A percentile compares a stretch with the other conserved stretches of the same genome.
Conservation (phyloP, 2,113 vertebrate genomes). For the Sturnira hondurensis region DNA sequence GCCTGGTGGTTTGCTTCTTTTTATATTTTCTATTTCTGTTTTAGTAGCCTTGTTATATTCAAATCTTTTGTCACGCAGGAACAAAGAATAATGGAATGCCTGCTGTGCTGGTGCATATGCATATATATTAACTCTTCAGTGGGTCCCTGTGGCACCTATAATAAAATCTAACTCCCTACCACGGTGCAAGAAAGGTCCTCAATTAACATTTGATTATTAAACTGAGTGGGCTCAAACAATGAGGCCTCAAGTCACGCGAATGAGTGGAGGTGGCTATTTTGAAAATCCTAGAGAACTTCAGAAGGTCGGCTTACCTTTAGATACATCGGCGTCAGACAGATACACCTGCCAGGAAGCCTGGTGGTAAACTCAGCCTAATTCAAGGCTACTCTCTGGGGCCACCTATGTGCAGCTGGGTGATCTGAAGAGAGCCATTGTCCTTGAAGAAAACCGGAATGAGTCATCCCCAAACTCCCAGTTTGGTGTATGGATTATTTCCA, state of each 20-base stretch:
- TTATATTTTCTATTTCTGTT: conserved; percentile 34
- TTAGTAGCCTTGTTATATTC: conserved; percentile 27
- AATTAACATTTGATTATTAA: neutral
- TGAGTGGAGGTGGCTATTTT: neutral
- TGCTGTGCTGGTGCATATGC: neutral
- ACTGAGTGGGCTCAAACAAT: neutral
- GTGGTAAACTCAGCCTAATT: neutral
- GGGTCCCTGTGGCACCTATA: neutral
- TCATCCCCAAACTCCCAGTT: neutral
- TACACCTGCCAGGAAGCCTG: neutral
- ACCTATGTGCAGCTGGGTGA: neutral
- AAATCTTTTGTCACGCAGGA: conserved; percentile 39
- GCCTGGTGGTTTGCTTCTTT: conserved; percentile 43
- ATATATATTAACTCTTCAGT: neutral
- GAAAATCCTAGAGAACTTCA: neutral
- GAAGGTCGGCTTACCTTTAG: neutral
- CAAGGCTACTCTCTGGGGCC: neutral
- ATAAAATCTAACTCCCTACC: neutral
- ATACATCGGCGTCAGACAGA: neutral
- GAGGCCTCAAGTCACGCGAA: neutral
- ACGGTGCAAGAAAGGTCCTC: neutral
- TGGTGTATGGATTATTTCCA: neutral
- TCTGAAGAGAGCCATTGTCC: neutral
- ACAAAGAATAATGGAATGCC: neutral
- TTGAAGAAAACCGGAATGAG: neutral